phyloP scores from a whole-genome alignment of 2,888 invertebrate species.

The Chirona hameri region DNA sequence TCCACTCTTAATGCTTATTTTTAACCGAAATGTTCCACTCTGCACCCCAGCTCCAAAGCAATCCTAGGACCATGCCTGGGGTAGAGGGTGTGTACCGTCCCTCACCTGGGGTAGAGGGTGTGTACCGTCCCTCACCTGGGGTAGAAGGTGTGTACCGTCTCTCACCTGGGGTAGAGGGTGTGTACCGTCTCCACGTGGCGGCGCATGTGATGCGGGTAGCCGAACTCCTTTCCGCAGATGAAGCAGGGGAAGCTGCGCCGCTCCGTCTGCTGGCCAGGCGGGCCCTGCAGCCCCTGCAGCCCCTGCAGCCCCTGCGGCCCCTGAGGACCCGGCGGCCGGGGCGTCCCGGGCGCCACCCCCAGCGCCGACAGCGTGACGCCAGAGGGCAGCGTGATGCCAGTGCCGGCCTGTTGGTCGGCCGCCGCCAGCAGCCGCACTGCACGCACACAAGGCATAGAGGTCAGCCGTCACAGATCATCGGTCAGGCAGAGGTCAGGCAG shows the following conservation, averaged over 20 bases:
- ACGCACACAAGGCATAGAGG: background rate
- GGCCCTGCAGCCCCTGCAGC: too few species aligned
- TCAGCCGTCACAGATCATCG: background rate
- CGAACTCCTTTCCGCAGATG: constrained; percentile 23
- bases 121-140: background rate
- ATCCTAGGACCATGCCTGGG: too few species aligned
- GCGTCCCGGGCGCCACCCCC: background rate
- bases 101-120: too few species aligned
- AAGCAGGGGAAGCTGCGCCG: constrained; percentile 22
- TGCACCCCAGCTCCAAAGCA: too few species aligned
- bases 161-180: constrained; percentile 5
- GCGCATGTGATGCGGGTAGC: constrained; percentile 26
- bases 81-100: background rate
- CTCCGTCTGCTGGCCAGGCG: background rate
- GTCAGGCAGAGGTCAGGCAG: background rate
- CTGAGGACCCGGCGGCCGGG: background rate
- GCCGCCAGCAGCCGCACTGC: constrained; percentile 25
- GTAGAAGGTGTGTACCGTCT: background rate
- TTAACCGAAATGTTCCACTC: too few species aligned
- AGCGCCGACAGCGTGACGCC: background rate
- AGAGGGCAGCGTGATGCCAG: constrained; percentile 8
- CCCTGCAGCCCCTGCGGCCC: background rate
- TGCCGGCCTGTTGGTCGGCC: constrained; percentile 9
- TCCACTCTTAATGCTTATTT: too few species aligned
- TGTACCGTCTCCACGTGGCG: constrained; percentile 25